A percentile compares a stretch with the other conserved stretches of the same genome.
Evolutionary conservation across 2,113 vertebrate genomes (phyloP).

Genomic region (Erythrolamprus reginae): DNA sequence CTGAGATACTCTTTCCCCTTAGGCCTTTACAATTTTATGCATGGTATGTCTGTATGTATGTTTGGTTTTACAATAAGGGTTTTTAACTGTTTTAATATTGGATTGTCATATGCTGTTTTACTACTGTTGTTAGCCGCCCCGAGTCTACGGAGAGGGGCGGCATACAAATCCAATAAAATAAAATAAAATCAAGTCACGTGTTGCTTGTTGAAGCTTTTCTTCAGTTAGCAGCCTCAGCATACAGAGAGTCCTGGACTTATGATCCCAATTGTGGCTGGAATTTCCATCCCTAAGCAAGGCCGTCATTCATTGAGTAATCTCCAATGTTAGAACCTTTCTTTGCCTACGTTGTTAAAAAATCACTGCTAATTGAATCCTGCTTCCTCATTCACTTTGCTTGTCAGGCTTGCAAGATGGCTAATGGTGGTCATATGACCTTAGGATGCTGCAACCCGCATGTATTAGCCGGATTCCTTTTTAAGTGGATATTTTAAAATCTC

Average conservation of each 20-base stretch:
- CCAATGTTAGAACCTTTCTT: background rate
- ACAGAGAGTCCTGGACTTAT: accelerated
- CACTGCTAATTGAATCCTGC: background rate
- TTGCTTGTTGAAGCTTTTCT: background rate
- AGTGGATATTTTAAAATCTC: background rate
- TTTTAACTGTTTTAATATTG: no score
- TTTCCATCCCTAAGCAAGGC: background rate
- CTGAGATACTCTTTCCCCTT: no score
- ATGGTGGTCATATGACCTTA: background rate
- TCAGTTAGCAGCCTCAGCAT: background rate
- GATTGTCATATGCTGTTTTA: no score
- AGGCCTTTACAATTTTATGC: no score
- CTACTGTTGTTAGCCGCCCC: no score
- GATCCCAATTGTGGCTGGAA: background rate
- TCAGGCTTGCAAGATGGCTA: background rate
- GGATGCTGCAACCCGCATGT: background rate
- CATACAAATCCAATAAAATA: no score
- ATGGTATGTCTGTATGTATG: no score
- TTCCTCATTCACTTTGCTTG: background rate
- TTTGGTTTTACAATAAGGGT: no score
- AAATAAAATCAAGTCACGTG: no score
- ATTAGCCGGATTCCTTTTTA: background rate
- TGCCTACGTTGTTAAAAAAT: background rate
- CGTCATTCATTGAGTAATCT: background rate
- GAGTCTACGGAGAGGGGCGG: no score